Evolutionary conservation across 2,797 vertebrate genomes (phyloP), one percentile per base, ranked within the genome.

Genomic region (Pampus argenteus): DNA sequence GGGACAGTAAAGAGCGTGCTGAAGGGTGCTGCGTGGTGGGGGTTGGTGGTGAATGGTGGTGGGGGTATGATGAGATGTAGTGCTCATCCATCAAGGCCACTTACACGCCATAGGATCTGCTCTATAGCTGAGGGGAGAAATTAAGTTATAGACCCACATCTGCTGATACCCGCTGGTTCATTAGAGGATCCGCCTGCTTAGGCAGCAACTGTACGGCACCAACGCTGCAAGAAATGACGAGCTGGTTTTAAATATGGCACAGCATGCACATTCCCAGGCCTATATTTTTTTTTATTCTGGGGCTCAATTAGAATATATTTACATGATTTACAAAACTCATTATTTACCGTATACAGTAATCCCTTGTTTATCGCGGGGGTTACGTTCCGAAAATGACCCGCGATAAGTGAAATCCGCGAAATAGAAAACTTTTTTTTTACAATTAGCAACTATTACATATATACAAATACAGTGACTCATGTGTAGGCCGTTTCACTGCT

Each of bases 71-170:
- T 89, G 89, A 91, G 86, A 86, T 73, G 74, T 71, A 61, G 78
- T 66, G 79, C 92, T 94, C 94, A 95, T 95, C 94, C 92, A 95
- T 95, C 94, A 94, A 86, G 87, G 90, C 91, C 93, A 94, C 93
- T 95, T 94, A 94, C 84, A 89, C 85, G 89, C 93, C 93, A 93
- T 93, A 94, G 93, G 93, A 95, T 94, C 94, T 89, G 88, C 92
- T 93, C 88, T 91, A 90, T 90, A 91, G 90, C 90, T 88, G 90
- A 87, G 87, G 81, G 86, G 88, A 75, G 69, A 94, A 95, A 95
- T 95, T 88, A 84, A 79, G 92, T 95, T 95, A 95, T 83, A 82
- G 90, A 86, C 90, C 89, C 92, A 92, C 92, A 85, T 91, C 94
- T 93, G 93, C 92, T 93, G 93, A 90, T 94, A 94, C 92, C 93